Evolutionary conservation across 2,113 vertebrate genomes (phyloP).

Genomic region (Theristicus caerulescens): DNA sequence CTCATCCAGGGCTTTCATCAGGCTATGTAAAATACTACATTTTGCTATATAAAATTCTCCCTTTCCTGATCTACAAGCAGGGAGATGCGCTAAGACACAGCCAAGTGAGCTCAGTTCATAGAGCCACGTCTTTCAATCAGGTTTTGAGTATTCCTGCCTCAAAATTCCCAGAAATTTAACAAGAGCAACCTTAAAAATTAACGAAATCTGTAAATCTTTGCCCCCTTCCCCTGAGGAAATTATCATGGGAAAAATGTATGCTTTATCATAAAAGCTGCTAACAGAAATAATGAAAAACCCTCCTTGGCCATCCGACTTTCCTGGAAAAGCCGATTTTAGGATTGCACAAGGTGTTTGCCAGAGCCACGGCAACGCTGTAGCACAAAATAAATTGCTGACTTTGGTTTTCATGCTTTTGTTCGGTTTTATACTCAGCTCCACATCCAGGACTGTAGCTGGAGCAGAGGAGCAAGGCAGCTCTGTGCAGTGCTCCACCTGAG

Average conservation of each 20-base stretch:
- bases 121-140: not conserved
- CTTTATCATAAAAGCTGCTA: not conserved
- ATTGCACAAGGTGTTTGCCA: fast-evolving
- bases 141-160: not conserved
- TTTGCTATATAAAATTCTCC: not conserved
- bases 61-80: not conserved
- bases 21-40: not conserved
- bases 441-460: not conserved
- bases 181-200: not conserved
- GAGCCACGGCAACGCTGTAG: not conserved
- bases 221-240: not conserved
- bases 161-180: not conserved
- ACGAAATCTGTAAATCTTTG: not conserved
- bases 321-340: not conserved
- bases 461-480: not conserved
- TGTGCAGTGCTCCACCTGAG: fast-evolving
- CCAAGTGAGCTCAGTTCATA: not conserved
- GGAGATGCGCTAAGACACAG: not conserved
- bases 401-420: not conserved
- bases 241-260: not conserved
- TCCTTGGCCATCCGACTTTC: not conserved
- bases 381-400: not conserved
- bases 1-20: fast-evolving
- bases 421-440: not conserved
- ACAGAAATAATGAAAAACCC: not conserved